Evolutionary conservation across 2,113 vertebrate species (phyloP).

Genomic region (Hassar affinis): DNA sequence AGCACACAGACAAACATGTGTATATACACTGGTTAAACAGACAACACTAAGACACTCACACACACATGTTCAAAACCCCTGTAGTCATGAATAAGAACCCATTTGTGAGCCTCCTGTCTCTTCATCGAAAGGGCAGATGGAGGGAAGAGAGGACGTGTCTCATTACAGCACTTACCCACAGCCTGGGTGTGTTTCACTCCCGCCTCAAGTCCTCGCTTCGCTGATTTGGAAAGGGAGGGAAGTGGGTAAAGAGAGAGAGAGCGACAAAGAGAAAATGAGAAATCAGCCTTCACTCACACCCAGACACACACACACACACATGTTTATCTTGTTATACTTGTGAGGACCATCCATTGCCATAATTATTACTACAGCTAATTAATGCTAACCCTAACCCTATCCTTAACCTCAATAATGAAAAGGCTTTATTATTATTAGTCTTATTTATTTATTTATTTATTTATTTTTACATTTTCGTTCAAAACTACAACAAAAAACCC

Average conservation of each 20-base stretch:
- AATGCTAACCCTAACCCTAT: no score
- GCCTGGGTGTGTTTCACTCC: slow-evolving; percentile 62
- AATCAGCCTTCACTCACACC: slow-evolving; percentile 42
- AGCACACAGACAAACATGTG: background rate
- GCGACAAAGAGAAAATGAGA: slow-evolving; percentile 38
- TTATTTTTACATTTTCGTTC: no score
- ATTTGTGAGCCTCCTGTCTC: background rate
- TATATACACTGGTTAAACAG: background rate
- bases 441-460: no score
- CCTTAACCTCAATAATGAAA: no score
- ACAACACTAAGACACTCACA: background rate
- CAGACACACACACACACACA: background rate
- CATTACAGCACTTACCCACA: slow-evolving; percentile 70
- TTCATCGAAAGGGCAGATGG: slow-evolving; percentile 6
- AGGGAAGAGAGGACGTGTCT: slow-evolving; percentile 61
- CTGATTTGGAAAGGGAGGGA: slow-evolving; percentile 57
- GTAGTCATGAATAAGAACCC: background rate
- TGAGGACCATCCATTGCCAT: no score
- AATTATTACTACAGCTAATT: no score
- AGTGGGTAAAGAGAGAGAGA: slow-evolving; percentile 37
- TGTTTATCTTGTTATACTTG: no score
- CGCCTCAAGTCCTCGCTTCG: slow-evolving; percentile 63
- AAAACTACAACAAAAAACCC: no score
- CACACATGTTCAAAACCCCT: background rate
- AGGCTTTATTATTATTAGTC: no score